Conservation (phyloP, 1,140 invertebrate species). For the Scaptodrosophila lebanonensis region DNA sequence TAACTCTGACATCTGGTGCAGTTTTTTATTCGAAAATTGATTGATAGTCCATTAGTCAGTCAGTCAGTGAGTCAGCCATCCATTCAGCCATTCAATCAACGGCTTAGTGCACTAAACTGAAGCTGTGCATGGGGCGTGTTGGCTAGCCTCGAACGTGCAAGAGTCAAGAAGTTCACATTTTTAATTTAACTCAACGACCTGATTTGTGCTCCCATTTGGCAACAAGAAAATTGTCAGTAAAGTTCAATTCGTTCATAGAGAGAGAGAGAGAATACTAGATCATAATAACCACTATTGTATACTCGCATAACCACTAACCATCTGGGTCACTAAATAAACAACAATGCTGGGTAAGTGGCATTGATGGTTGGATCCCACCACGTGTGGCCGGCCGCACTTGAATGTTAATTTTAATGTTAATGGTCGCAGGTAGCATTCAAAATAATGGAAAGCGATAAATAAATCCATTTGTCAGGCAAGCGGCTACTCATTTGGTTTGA, state of each 20-base stretch:
- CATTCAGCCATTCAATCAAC: neutral
- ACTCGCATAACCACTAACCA: no score
- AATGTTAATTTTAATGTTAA: neutral
- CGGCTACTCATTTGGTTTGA: slow-evolving; percentile 21
- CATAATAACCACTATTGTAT: no score
- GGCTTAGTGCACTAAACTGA: no score
- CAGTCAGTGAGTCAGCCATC: neutral
- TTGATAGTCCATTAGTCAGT: slow-evolving; percentile 14
- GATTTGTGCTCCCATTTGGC: neutral
- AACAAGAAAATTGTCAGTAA: no score
- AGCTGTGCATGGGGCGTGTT: no score
- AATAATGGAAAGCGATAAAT: slow-evolving; percentile 19
- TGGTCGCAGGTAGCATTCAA: slow-evolving; percentile 8
- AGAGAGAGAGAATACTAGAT: no score
- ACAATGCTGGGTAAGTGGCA: no score
- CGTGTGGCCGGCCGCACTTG: no score
- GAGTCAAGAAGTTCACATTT: slow-evolving; percentile 37
- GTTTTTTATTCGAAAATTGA: slow-evolving; percentile 20
- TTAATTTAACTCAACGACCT: neutral
- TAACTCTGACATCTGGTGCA: slow-evolving; percentile 17
- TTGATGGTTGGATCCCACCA: no score
- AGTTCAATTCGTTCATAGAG: no score
- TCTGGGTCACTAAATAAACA: no score
- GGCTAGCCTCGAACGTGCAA: no score
- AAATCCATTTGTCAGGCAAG: neutral